A percentile compares a stretch with the other conserved stretches of the same genome.
Evolutionary conservation across 92 coral and sea anemone species (phyloP).

Genomic region (Zoanthus sansibaricus): DNA sequence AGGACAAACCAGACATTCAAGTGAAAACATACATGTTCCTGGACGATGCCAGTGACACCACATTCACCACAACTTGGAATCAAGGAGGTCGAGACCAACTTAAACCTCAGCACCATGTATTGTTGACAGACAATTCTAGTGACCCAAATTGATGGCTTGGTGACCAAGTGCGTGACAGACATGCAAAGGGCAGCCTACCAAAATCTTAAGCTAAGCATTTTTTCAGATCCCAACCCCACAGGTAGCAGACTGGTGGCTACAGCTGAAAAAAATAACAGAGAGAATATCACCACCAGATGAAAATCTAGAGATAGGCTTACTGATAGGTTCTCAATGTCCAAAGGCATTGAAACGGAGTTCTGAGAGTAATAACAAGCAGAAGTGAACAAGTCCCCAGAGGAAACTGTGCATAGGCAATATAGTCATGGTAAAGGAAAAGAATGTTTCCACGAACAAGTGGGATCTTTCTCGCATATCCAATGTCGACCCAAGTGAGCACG

Average conservation of each 20-base stretch:
- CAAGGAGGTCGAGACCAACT: constrained; percentile 29
- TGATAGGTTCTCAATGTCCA: constrained; percentile 36
- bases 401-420: no score
- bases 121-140: constrained; percentile 26
- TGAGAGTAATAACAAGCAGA: no score
- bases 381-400: no score
- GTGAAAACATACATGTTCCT: constrained; percentile 48
- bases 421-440: no score
- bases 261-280: constrained; percentile 22
- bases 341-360: not conserved
- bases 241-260: constrained; percentile 31
- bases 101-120: constrained; percentile 55
- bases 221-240: constrained; percentile 25
- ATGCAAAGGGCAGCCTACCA: constrained; percentile 48
- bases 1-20: constrained; percentile 33
- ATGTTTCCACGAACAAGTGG: no score
- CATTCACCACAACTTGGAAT: constrained; percentile 47
- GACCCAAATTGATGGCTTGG: constrained; percentile 26
- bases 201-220: constrained; percentile 28
- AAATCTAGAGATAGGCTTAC: constrained; percentile 12
- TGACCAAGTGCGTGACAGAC: constrained; percentile 37
- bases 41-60: constrained; percentile 66
- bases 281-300: not conserved
- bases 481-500: no score
- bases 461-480: no score